Conservation (phyloP, 2,888 invertebrate genomes). For the Drosophila antonietae region DNA sequence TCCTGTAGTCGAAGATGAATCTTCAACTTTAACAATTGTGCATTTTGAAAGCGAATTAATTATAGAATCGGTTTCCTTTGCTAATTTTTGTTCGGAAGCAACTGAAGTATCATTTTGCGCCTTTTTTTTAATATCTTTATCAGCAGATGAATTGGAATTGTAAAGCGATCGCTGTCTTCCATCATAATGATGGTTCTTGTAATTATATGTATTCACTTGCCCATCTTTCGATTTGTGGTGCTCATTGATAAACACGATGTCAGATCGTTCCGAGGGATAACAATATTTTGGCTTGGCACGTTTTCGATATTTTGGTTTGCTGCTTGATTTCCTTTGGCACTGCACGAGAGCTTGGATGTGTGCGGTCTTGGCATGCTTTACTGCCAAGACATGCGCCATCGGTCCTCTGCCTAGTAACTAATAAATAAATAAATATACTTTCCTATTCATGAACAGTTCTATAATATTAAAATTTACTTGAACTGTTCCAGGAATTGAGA, state of each 20-base stretch:
- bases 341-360: constrained; percentile 77
- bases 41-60: constrained; percentile 5
- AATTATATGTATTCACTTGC: background rate
- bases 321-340: constrained; percentile 69
- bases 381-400: constrained; percentile 64
- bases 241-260: constrained; percentile 50
- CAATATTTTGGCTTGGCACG: constrained; percentile 4
- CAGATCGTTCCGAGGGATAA: constrained; percentile 25
- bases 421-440: too few relatives aligned
- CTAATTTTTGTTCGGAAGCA: background rate
- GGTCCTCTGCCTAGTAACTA: constrained; percentile 73
- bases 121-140: background rate
- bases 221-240: background rate
- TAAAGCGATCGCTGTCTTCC: background rate
- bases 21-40: background rate
- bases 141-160: constrained; percentile 4
- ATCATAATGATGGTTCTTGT: background rate
- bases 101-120: background rate
- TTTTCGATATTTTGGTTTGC: background rate
- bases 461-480: constrained; percentile 46
- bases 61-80: constrained; percentile 10
- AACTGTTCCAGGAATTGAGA: constrained; percentile 75
- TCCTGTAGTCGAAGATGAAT: background rate
- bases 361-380: constrained; percentile 57
- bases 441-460: background rate